Conservation (phyloP, 1,140 invertebrate species). For the Rhyzopertha dominica region DNA sequence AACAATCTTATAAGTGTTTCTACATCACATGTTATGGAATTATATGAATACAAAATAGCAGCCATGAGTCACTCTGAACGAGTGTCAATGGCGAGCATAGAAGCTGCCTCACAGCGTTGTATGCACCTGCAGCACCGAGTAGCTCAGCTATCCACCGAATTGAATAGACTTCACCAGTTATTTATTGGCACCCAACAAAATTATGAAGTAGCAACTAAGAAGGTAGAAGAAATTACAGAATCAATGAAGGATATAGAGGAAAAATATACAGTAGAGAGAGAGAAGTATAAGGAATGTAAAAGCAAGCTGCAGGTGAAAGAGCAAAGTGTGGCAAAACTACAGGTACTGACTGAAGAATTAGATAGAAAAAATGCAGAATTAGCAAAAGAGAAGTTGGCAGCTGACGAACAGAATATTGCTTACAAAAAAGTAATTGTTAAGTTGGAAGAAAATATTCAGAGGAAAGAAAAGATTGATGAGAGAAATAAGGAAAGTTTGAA, state of each 20-base stretch:
- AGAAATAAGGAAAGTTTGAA: constrained; percentile 33
- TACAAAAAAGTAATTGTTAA: constrained; percentile 23
- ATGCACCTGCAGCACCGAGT: constrained; percentile 50
- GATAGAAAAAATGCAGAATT: background rate
- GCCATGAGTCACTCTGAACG: constrained; percentile 51
- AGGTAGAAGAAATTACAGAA: constrained; percentile 17
- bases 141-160: constrained; percentile 48
- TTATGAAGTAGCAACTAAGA: constrained; percentile 42
- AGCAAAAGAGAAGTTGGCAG: constrained; percentile 5
- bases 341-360: background rate
- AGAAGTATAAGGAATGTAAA: constrained; percentile 19
- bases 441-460: constrained; percentile 27
- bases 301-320: constrained; percentile 24
- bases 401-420: too few relatives aligned
- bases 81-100: constrained; percentile 49
- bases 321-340: constrained; percentile 22
- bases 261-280: constrained; percentile 25
- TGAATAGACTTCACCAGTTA: constrained; percentile 49
- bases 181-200: constrained; percentile 50
- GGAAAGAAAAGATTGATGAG: constrained; percentile 26
- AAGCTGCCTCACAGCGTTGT: constrained; percentile 49
- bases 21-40: constrained; percentile 63
- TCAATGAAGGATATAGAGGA: constrained; percentile 13
- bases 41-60: constrained; percentile 62
- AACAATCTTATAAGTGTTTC: constrained; percentile 51